These are phyloP conservation scores for Aporophyla nigra DNA, from an alignment of 2,888 invertebrate genomes.

Conservation along the genomic window DNA sequence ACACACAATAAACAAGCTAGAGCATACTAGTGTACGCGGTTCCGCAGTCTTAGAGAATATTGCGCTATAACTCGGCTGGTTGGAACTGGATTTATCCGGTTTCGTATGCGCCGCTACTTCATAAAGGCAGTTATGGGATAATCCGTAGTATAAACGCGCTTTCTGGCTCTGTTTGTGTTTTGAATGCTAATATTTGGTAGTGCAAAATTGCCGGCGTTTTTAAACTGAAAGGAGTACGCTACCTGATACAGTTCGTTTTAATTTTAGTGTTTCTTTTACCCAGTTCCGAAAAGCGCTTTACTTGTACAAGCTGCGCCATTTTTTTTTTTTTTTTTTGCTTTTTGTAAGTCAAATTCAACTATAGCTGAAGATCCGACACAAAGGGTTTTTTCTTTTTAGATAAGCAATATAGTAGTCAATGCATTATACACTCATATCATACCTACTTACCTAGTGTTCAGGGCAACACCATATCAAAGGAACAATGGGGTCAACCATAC, in stretches of 20 bases:
- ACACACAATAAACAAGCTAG: conserved; percentile 57
- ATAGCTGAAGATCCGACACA: background rate
- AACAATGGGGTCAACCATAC: background rate
- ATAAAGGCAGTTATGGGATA: conserved; percentile 71
- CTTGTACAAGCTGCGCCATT: conserved; percentile 23
- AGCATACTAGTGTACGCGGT: conserved; percentile 48
- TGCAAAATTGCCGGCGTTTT: conserved; percentile 43
- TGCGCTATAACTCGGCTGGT: conserved; percentile 61
- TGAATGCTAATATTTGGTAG: conserved; percentile 58
- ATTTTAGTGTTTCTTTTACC: conserved; percentile 12
- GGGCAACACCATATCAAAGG: background rate
- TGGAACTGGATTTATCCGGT: conserved; percentile 64
- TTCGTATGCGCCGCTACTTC: conserved; percentile 65
- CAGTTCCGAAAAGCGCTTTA: conserved; percentile 11
- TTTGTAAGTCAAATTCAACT: background rate
- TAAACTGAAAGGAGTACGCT: conserved; percentile 26
- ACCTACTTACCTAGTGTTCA: background rate
- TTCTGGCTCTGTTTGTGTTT: conserved; percentile 49
- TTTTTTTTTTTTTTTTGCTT: too few species aligned
- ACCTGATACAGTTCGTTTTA: conserved; percentile 1
- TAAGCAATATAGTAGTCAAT: background rate
- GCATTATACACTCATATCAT: background rate
- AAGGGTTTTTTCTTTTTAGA: background rate
- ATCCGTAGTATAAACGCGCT: conserved; percentile 60
- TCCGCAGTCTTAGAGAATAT: conserved; percentile 65